Evolutionary conservation across 2,113 vertebrate species (phyloP).

Genomic region (Anarrhichthys ocellatus): DNA sequence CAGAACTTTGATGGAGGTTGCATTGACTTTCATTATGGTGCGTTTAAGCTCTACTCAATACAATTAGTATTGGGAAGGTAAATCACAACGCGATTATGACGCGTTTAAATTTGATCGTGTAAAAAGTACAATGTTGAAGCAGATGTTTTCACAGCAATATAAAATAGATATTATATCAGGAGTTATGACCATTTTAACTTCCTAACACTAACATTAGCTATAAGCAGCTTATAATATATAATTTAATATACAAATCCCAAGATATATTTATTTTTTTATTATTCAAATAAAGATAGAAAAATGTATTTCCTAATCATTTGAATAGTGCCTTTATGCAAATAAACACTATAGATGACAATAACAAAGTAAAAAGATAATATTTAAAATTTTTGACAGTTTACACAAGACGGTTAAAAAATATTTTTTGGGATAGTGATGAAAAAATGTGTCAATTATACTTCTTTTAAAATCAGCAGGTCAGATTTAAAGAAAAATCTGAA

Average conservation of each 20-base stretch:
- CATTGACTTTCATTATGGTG: neutral
- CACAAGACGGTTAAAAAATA: too few relatives aligned
- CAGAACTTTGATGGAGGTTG: neutral
- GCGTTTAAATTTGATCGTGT: too few relatives aligned
- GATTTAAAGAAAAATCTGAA: neutral
- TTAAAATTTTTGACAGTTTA: too few relatives aligned
- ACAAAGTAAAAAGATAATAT: too few relatives aligned
- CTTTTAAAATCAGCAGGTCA: too few relatives aligned
- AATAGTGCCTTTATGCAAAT: neutral
- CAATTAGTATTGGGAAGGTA: neutral
- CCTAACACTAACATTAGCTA: neutral
- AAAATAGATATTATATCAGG: too few relatives aligned
- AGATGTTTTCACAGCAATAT: neutral
- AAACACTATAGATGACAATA: too few relatives aligned
- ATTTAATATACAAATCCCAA: neutral
- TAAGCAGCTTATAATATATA: neutral
- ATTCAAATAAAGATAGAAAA: neutral
- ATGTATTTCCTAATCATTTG: neutral
- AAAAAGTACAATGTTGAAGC: neutral
- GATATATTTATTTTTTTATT: neutral
- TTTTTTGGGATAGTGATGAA: too few relatives aligned
- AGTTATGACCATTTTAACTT: neutral
- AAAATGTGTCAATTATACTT: too few relatives aligned
- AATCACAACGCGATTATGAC: neutral
- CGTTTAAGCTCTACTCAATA: neutral